These are phyloP conservation scores for Steatornis caripensis DNA, from an alignment of 2,113 vertebrate species.

Conservation along the genomic window DNA sequence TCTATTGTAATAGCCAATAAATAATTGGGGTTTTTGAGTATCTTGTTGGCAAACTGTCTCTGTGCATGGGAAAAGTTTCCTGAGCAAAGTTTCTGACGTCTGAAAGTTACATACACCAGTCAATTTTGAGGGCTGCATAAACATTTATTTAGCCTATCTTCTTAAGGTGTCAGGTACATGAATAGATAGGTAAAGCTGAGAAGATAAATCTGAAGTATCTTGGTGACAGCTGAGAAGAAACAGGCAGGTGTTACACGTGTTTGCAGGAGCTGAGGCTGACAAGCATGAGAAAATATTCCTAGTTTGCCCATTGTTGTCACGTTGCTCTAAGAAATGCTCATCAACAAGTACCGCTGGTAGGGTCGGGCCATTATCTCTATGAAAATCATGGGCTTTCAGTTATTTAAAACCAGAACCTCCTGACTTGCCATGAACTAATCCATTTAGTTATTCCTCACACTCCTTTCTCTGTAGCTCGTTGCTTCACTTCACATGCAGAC, in stretches of 20 bases:
- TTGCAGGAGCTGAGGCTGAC: background rate
- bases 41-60: background rate
- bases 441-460: constrained; percentile 1
- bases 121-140: background rate
- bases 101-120: background rate
- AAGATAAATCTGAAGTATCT: constrained; percentile 43
- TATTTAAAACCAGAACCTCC: constrained; percentile 23
- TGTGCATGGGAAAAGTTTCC: background rate
- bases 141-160: background rate
- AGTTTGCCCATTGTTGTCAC: background rate
- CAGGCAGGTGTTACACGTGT: constrained; percentile 3
- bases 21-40: background rate
- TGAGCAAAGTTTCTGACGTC: background rate
- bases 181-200: background rate
- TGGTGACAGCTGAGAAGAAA: background rate
- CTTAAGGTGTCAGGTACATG: background rate
- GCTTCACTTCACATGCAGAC: background rate
- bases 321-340: background rate
- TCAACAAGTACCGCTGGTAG: background rate
- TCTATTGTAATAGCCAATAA: background rate
- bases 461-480: background rate
- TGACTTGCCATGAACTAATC: constrained; percentile 29
- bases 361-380: background rate
- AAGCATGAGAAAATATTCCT: constrained; percentile 17
- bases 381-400: background rate